Evolutionary conservation across 2,797 vertebrate species (phyloP).

Genomic region (Champsocephalus esox): DNA sequence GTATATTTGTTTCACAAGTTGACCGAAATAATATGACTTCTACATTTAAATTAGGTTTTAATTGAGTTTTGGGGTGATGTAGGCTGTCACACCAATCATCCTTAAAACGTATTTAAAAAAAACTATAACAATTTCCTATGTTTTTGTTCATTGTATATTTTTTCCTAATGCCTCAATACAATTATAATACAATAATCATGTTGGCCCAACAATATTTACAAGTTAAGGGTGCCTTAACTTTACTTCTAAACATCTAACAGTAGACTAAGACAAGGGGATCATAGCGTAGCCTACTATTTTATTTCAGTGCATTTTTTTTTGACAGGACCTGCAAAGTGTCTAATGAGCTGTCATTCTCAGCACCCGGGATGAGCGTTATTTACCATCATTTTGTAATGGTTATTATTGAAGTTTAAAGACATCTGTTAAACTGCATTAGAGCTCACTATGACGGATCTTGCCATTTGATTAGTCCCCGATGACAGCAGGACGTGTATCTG

Average conservation of each 20-base stretch:
- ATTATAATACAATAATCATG: not conserved
- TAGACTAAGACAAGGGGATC: not conserved
- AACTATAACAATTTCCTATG: not conserved
- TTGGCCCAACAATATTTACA: not conserved
- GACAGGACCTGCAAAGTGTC: not conserved
- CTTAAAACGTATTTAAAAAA: not conserved
- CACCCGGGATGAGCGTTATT: not conserved
- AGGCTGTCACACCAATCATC: not conserved
- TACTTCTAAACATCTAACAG: not conserved
- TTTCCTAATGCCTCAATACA: slow-evolving; percentile 13
- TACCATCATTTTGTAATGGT: not conserved
- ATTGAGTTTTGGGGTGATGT: not conserved
- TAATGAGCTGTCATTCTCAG: not conserved
- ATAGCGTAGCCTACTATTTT: not conserved
- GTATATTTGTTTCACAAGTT: not conserved
- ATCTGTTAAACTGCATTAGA: slow-evolving; percentile 64
- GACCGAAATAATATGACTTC: not conserved
- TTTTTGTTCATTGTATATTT: not conserved
- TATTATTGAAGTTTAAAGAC: slow-evolving; percentile 58
- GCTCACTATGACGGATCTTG: slow-evolving; percentile 66
- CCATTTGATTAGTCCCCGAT: slow-evolving; percentile 78
- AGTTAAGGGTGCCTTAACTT: not conserved
- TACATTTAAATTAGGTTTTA: not conserved
- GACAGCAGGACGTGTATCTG: slow-evolving; percentile 86
- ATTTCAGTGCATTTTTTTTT: not conserved